These are phyloP conservation scores for Andrena marginata DNA, from an alignment of 2,888 invertebrate species.

Conservation along the genomic window DNA sequence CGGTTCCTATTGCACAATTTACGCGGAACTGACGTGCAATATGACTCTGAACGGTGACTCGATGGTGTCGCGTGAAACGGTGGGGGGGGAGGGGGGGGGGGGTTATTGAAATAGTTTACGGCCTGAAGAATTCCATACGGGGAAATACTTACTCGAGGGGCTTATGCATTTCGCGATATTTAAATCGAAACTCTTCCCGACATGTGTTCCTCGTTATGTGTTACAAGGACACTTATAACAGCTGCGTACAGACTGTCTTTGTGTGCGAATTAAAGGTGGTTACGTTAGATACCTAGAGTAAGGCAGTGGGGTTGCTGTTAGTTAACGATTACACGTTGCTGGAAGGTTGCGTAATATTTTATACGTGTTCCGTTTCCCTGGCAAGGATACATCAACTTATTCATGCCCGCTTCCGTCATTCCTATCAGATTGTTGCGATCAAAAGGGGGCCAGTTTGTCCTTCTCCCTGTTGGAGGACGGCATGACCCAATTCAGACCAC, in stretches of 20 bases:
- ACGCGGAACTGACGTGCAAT: conserved; percentile 36
- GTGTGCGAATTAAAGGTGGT: conserved; percentile 24
- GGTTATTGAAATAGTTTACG: background rate
- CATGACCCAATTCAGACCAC: conserved; percentile 64
- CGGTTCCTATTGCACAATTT: conserved; percentile 47
- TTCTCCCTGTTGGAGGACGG: background rate
- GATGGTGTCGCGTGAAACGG: conserved; percentile 26
- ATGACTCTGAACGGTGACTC: conserved; percentile 20
- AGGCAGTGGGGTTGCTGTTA: conserved; percentile 6
- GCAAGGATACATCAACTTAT: background rate
- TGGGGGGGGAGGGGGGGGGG: no score
- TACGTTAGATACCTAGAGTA: background rate
- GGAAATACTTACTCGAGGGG: background rate
- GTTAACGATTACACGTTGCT: background rate
- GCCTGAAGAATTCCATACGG: background rate
- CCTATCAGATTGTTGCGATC: conserved; percentile 30
- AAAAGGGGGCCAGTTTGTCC: conserved; percentile 37
- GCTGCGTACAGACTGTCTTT: conserved; percentile 22
- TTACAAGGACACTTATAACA: conserved; percentile 44
- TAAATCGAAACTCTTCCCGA: conserved; percentile 23
- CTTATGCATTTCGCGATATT: background rate
- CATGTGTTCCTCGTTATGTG: conserved; percentile 31
- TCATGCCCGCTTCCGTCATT: conserved; percentile 29
- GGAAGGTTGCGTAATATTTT: conserved; percentile 16
- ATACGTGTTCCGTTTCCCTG: background rate